Evolutionary conservation across 2,113 vertebrate species (phyloP).

Genomic region (Amazona vittata): DNA sequence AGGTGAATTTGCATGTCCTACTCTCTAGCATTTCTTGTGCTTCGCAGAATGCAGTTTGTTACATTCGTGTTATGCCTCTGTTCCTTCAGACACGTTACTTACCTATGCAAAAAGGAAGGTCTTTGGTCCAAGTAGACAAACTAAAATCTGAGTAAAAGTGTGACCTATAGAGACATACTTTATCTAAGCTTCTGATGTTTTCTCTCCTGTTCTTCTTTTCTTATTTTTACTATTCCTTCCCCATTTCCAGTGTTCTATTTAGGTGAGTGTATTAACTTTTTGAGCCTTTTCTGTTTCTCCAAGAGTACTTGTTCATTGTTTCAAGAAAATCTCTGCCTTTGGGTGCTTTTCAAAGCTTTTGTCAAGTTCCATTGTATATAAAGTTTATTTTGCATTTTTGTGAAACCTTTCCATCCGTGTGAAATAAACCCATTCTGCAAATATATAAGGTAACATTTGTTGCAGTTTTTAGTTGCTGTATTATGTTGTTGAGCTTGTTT

Average conservation of each 20-base stretch:
- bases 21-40: background rate
- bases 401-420: constrained; percentile 68
- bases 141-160: constrained; percentile 27
- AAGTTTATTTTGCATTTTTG: constrained; percentile 68
- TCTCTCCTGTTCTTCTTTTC: constrained; percentile 66
- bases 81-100: background rate
- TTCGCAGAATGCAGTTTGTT: background rate
- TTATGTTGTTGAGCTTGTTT: constrained; percentile 70
- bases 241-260: constrained; percentile 79
- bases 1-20: background rate
- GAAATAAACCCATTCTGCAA: constrained; percentile 67
- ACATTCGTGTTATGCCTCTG: background rate
- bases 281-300: constrained; percentile 48
- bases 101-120: background rate
- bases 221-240: constrained; percentile 34
- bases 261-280: constrained; percentile 77
- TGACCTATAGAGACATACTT: background rate
- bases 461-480: constrained; percentile 73
- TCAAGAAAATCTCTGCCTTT: constrained; percentile 51
- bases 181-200: constrained; percentile 69
- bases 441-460: constrained; percentile 33
- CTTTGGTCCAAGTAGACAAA: background rate
- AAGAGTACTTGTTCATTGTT: constrained; percentile 62
- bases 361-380: constrained; percentile 42
- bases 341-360: constrained; percentile 67